phyloP scores from a whole-genome alignment of 2,797 vertebrate genomes.

The Cottoperca gobio region DNA sequence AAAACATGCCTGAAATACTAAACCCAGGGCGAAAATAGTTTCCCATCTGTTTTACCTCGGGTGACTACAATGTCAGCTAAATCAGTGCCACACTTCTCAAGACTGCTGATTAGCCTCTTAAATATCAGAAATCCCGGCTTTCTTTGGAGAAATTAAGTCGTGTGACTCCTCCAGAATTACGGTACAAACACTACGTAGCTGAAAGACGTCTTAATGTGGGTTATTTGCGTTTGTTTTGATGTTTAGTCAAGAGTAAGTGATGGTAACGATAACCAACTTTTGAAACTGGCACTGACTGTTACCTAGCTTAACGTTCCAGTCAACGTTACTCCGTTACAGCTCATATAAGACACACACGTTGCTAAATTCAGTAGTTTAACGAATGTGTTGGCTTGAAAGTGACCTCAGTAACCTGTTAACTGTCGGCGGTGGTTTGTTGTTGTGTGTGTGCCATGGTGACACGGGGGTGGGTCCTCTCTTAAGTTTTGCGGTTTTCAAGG shows the following conservation, averaged over 20 bases:
- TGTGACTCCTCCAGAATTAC: background rate
- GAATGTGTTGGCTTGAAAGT: background rate
- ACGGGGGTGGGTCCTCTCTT: constrained; percentile 50
- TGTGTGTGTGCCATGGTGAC: constrained; percentile 66
- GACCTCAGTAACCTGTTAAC: background rate
- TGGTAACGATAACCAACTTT: constrained; percentile 31
- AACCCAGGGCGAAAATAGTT: background rate
- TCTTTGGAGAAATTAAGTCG: background rate
- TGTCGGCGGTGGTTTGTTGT: constrained; percentile 61
- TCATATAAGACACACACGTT: background rate
- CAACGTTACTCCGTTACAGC: background rate
- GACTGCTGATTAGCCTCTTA: constrained; percentile 43
- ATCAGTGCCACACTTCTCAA: constrained; percentile 45
- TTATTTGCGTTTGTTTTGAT: background rate
- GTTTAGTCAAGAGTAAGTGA: background rate
- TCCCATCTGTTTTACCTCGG: rapidly evolving
- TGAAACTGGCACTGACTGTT: constrained; percentile 12
- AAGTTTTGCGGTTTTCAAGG: constrained; percentile 78
- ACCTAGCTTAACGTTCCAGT: constrained; percentile 11
- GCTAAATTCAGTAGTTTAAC: rapidly evolving
- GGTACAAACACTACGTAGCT: background rate
- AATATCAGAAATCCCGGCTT: background rate
- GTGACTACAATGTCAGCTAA: constrained; percentile 31
- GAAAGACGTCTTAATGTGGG: background rate
- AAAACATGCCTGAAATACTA: constrained; percentile 29